These are phyloP conservation scores for Agrotis segetum DNA, from an alignment of 2,888 invertebrate genomes.

Conservation along the genomic window DNA sequence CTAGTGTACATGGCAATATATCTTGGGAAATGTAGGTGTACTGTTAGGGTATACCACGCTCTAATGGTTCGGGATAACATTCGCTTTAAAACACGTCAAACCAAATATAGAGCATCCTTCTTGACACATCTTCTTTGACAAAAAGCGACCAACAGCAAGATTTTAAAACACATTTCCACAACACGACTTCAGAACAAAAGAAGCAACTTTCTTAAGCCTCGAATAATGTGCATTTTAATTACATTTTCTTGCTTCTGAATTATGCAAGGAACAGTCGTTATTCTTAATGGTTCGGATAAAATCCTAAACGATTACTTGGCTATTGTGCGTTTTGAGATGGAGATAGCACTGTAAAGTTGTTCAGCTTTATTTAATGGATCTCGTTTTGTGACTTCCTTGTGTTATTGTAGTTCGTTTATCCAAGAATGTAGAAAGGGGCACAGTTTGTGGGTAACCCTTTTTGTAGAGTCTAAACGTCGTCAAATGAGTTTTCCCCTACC, in stretches of 20 bases:
- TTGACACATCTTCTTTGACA: slow-evolving; percentile 75
- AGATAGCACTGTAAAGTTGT: slow-evolving; percentile 56
- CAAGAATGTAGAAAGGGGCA: background rate
- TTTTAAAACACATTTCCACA: slow-evolving; percentile 72
- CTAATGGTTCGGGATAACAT: no score
- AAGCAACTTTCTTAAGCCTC: slow-evolving; percentile 48
- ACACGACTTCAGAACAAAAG: slow-evolving; percentile 74
- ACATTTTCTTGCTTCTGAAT: slow-evolving; percentile 80
- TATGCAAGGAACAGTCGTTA: slow-evolving; percentile 80
- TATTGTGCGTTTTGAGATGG: slow-evolving; percentile 70
- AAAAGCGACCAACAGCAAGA: slow-evolving; percentile 70
- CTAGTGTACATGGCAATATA: no score
- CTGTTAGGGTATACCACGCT: no score
- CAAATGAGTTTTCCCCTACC: no score
- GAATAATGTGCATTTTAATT: slow-evolving; percentile 86
- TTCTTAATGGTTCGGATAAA: slow-evolving; percentile 83
- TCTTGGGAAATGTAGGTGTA: no score
- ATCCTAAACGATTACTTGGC: slow-evolving; percentile 79
- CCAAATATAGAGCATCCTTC: no score
- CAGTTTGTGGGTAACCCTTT: background rate
- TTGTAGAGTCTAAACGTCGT: no score
- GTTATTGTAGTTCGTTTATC: slow-evolving; percentile 12
- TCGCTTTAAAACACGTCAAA: slow-evolving; percentile 33
- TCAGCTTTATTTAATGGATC: slow-evolving; percentile 57
- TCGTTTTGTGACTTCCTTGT: slow-evolving; percentile 33